Conservation (phyloP, 2,888 invertebrate genomes). For the Drosophila rellima region DNA sequence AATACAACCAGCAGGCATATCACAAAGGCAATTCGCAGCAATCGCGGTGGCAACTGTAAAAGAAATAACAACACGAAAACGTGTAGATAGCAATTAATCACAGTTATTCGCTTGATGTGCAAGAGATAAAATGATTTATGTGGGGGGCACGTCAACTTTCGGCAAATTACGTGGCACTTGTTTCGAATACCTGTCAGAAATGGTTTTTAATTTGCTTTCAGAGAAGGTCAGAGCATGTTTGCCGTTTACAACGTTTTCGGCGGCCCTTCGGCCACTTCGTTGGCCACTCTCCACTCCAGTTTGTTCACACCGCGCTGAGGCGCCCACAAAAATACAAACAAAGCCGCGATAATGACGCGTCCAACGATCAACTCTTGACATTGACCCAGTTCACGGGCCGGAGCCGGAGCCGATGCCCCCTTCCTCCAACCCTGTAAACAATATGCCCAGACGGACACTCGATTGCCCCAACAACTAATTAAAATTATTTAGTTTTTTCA, state of each 20-base stretch:
- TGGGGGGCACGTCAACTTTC: conserved; percentile 71
- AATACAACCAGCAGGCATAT: conserved; percentile 87
- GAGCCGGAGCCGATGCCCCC: conserved; percentile 12
- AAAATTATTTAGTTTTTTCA: conserved; percentile 61
- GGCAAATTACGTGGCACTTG: conserved; percentile 78
- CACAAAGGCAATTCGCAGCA: conserved; percentile 87
- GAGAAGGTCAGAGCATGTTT: conserved; percentile 57
- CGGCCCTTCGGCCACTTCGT: conserved; percentile 42
- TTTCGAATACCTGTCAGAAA: conserved; percentile 41
- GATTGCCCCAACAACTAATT: conserved; percentile 73
- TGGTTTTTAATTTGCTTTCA: conserved; percentile 34
- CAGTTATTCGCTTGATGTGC: conserved; percentile 45
- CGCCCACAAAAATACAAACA: conserved; percentile 63
- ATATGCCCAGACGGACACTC: conserved; percentile 19
- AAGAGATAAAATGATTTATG: conserved; percentile 61
- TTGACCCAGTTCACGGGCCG: conserved; percentile 72
- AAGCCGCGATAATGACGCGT: conserved; percentile 30
- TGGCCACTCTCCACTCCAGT: conserved; percentile 34
- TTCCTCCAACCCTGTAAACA: conserved; percentile 1
- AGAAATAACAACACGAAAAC: conserved; percentile 33
- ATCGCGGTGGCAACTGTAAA: conserved; percentile 88
- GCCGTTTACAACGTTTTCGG: conserved; percentile 2
- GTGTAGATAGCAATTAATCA: conserved; percentile 60
- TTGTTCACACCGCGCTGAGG: conserved; percentile 48
- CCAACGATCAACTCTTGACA: conserved; percentile 58